phyloP scores from a whole-genome alignment of 2,888 invertebrate species.

The Cacoxenus indagator region DNA sequence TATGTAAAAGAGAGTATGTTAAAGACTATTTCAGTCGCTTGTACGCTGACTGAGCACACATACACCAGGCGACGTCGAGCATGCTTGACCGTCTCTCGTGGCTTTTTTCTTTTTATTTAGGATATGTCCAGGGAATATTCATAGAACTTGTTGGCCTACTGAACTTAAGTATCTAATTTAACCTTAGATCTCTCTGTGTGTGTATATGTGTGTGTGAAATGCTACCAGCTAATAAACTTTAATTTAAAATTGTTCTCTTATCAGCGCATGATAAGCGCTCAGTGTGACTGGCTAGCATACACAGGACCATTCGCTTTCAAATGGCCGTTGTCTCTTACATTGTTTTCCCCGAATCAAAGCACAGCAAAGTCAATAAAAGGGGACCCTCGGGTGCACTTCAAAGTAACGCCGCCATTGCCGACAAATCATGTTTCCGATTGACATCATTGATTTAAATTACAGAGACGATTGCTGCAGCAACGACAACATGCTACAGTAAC shows the following conservation, averaged over 20 bases:
- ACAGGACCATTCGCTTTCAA: neutral
- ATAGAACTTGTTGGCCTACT: conserved; percentile 35
- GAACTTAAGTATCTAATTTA: conserved; percentile 33
- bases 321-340: neutral
- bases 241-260: conserved; percentile 61
- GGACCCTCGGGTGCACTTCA: conserved; percentile 45
- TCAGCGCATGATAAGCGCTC: conserved; percentile 41
- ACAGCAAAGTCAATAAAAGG: conserved; percentile 36
- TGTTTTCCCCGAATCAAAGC: conserved; percentile 6
- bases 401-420: conserved; percentile 61
- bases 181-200: too few species aligned
- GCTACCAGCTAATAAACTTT: conserved; percentile 48
- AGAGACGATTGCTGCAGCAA: conserved; percentile 57
- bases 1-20: neutral
- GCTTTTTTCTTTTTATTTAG: too few species aligned
- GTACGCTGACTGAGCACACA: too few species aligned
- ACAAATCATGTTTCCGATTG: conserved; percentile 67
- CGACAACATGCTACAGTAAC: conserved; percentile 28
- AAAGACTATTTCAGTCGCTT: too few species aligned
- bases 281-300: too few species aligned
- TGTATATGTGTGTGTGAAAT: conserved; percentile 7
- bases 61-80: too few species aligned
- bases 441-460: conserved; percentile 68
- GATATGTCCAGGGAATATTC: too few species aligned
- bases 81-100: too few species aligned